These are phyloP conservation scores for Eulemur rufifrons DNA, from an alignment of 2,113 vertebrate genomes.

Conservation along the genomic window DNA sequence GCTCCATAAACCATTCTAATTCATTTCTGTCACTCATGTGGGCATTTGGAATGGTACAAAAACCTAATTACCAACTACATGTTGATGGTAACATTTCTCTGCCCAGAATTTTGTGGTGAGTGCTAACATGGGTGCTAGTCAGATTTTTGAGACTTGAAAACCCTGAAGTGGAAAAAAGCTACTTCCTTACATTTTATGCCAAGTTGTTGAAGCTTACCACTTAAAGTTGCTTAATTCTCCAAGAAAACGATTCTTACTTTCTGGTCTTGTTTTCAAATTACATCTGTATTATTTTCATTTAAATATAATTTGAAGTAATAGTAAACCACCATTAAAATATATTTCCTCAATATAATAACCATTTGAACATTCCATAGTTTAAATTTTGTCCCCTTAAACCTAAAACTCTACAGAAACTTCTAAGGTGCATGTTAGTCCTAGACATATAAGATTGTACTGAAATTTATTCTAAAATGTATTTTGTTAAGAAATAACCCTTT, in stretches of 20 bases:
- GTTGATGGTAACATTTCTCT: background rate
- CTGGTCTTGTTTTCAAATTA: slow-evolving; percentile 1
- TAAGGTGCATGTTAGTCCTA: background rate
- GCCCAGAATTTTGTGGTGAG: background rate
- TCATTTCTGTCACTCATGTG: background rate
- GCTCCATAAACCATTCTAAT: background rate
- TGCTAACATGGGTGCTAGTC: background rate
- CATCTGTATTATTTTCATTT: background rate
- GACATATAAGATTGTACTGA: background rate
- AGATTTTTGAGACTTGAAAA: background rate
- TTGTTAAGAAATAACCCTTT: background rate
- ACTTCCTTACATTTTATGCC: background rate
- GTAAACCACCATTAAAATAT: background rate
- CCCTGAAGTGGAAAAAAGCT: background rate
- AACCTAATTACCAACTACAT: background rate
- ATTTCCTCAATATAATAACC: background rate
- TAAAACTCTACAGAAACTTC: background rate
- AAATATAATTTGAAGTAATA: background rate
- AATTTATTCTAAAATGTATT: background rate
- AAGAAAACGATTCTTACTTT: background rate
- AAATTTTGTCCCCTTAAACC: background rate
- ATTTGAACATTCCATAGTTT: background rate
- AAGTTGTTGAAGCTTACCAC: background rate
- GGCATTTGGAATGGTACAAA: background rate
- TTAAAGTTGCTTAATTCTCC: background rate